Conservation (phyloP, 1,140 invertebrate genomes). For the Eueides isabella region DNA sequence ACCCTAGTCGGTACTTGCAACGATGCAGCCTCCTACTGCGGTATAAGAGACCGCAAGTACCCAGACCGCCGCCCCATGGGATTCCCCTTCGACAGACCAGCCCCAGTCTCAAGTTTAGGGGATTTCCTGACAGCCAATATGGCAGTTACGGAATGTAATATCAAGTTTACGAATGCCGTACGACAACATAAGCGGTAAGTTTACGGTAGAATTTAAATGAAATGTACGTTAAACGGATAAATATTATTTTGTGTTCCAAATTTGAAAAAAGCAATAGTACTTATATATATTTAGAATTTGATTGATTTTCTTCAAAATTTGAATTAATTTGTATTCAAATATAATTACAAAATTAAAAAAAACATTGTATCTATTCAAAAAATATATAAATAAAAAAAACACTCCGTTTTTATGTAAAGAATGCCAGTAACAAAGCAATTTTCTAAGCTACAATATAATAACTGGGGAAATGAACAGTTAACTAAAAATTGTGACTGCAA, state of each 20-base stretch:
- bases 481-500: neutral
- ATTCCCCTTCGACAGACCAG: conserved; percentile 88
- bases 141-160: conserved; percentile 84
- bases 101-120: conserved; percentile 75
- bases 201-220: neutral
- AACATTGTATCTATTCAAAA: no score
- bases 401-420: neutral
- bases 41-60: conserved; percentile 87
- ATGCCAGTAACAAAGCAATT: neutral
- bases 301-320: no score
- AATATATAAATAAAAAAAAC: neutral
- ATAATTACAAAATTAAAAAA: no score
- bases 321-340: no score
- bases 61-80: conserved; percentile 89
- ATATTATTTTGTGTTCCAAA: neutral
- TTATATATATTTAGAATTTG: no score
- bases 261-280: neutral
- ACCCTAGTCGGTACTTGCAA: conserved; percentile 83
- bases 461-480: neutral
- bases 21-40: conserved; percentile 89
- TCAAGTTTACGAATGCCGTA: conserved; percentile 84
- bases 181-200: conserved; percentile 44
- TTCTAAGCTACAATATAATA: neutral
- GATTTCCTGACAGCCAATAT: conserved; percentile 89
- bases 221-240: neutral